Conservation (phyloP, 30 jellyfish, hydroid and myxozoan genomes). For the Nemopilema nomurai region DNA sequence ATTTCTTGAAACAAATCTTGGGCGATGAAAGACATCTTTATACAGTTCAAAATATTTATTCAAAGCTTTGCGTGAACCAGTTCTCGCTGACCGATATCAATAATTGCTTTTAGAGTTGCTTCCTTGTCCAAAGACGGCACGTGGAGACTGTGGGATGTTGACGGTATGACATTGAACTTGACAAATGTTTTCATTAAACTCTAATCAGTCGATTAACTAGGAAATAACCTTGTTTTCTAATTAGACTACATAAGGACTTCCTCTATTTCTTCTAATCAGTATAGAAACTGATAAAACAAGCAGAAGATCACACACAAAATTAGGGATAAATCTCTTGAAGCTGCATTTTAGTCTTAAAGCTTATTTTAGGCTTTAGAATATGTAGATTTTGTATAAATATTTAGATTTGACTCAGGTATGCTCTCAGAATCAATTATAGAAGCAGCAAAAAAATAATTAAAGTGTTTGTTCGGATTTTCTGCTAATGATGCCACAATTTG, state of each 20-base stretch:
- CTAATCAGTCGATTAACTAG: no score
- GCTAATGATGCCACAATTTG: background rate
- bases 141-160: conserved; percentile 94
- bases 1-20: no score
- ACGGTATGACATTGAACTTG: conserved; percentile 81
- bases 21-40: no score
- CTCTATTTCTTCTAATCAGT: background rate
- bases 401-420: no score
- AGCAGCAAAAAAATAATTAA: background rate
- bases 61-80: background rate
- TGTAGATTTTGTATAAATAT: background rate
- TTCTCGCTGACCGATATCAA: background rate
- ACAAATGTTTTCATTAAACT: no score
- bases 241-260: no score
- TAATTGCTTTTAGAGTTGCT: conserved; percentile 68
- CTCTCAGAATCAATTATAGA: no score
- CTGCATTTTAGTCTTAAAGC: background rate
- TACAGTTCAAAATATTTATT: no score
- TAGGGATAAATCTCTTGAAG: background rate
- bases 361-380: background rate
- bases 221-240: no score
- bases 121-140: conserved; percentile 91
- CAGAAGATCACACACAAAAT: background rate
- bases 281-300: background rate
- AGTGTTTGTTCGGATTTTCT: background rate